Base-by-base conservation (phyloP, 2,888 invertebrate genomes). In the Phalera bucephala region DNA sequence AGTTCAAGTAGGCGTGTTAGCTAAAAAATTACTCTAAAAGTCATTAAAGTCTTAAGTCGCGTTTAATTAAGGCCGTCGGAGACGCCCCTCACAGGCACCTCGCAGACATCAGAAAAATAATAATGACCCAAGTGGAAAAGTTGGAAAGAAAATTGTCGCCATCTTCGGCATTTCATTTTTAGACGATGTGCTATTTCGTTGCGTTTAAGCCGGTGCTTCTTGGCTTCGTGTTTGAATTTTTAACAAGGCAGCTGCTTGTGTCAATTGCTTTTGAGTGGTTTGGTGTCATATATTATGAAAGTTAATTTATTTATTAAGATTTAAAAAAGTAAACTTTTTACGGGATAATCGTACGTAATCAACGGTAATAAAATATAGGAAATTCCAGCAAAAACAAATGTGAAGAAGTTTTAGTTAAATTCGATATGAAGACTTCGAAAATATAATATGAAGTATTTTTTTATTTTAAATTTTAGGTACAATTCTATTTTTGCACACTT, bases 31-130 rank as follows among this genome's bases (percentile, higher is more conserved):
- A 56, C 17, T 64, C 66, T 60, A 45, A 58, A 75, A 80, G 73
- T 81, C 73, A 76, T 87, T 84, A 75, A 80, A 83, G 72, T 74
- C 71, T 72, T 73, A 74, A 80, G 73, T 64, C 72, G 61, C 52
- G 70, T 76, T 78, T 85, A 87, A 87, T 85, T 86, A 83, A 65
- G 64, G 70, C 46, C 46, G 49, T 33, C 43, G 47, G 31, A 34
- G 39, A 36, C 41, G 43, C 32, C 41, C 36, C 45, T 45, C 46
- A 40, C 36, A 51, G 49, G 38, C 31, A 37, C 33, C 46, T 46
- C 35, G 32, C 41, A 65, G 67, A 66, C 60, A 53, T 48, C 48
- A 50, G 44, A 56, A 65, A 68, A 68, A 65, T 50, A 61, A 61
- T 58, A 51, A 64, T 52, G 45, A 46, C 41, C 40, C 33, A 36